phyloP scores from a whole-genome alignment of 2,113 vertebrate genomes.

The Fulica atra region DNA sequence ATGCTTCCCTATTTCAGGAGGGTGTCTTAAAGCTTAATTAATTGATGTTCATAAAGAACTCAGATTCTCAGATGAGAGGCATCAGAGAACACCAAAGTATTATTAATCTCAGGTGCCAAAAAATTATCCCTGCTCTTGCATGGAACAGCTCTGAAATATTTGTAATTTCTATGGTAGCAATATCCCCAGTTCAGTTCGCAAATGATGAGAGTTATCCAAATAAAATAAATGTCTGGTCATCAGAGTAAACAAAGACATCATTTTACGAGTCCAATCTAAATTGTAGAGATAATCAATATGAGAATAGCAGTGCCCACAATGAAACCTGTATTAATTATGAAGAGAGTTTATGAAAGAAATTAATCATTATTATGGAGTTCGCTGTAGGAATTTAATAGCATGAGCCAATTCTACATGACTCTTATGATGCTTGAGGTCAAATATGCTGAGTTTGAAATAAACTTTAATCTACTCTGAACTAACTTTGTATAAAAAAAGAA shows the following conservation, averaged over 20 bases:
- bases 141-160: conserved; percentile 49
- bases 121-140: conserved; percentile 35
- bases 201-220: conserved; percentile 53
- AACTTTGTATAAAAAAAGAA: conserved; percentile 70
- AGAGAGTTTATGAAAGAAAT: conserved; percentile 75
- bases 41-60: conserved; percentile 66
- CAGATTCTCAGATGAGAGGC: conserved; percentile 27
- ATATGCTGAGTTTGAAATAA: conserved; percentile 72
- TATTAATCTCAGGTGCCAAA: conserved; percentile 67
- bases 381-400: conserved; percentile 71
- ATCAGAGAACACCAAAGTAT: conserved; percentile 53
- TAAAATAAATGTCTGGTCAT: conserved; percentile 69
- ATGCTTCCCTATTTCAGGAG: conserved; percentile 40
- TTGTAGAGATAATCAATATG: conserved; percentile 72
- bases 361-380: conserved; percentile 70
- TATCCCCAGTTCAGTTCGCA: conserved; percentile 47
- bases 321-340: conserved; percentile 77
- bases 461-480: conserved; percentile 64
- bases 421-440: conserved; percentile 68
- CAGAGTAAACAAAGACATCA: conserved; percentile 71
- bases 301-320: conserved; percentile 71
- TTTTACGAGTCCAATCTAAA: conserved; percentile 69
- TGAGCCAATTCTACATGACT: conserved; percentile 59
- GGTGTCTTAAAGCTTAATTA: conserved; percentile 63
- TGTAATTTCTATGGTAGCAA: conserved; percentile 57